phyloP scores from a whole-genome alignment of 2,113 vertebrate genomes.

The Plotosus lineatus region DNA sequence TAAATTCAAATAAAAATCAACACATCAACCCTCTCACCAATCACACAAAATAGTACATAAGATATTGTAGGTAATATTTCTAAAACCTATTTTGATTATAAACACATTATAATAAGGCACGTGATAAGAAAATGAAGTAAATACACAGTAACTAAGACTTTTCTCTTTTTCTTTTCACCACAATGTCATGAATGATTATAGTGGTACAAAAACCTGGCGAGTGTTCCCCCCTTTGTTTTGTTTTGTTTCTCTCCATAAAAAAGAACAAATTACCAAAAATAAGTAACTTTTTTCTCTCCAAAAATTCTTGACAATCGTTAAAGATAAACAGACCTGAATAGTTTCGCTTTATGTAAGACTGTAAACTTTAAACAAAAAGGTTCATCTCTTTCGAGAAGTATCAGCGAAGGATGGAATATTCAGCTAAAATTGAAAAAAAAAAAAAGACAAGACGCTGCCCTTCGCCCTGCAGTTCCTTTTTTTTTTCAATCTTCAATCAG shows the following conservation, averaged over 20 bases:
- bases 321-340: slow-evolving; percentile 80
- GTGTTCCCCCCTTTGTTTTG: slow-evolving; percentile 37
- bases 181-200: slow-evolving; percentile 73
- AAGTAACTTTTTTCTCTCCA: slow-evolving; percentile 69
- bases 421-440: slow-evolving; percentile 36
- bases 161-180: slow-evolving; percentile 60
- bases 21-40: slow-evolving; percentile 67
- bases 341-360: slow-evolving; percentile 71
- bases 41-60: slow-evolving; percentile 70
- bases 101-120: slow-evolving; percentile 87
- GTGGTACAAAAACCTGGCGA: slow-evolving; percentile 80
- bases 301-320: slow-evolving; percentile 79
- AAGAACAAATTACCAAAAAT: slow-evolving; percentile 83
- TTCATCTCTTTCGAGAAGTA: slow-evolving; percentile 53
- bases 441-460: slow-evolving; percentile 39
- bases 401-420: slow-evolving; percentile 47
- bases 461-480: slow-evolving; percentile 48
- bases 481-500: neutral
- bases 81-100: slow-evolving; percentile 76
- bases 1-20: slow-evolving; percentile 52
- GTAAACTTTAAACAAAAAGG: slow-evolving; percentile 72
- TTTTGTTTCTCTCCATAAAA: slow-evolving; percentile 61
- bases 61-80: slow-evolving; percentile 73
- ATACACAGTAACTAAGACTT: slow-evolving; percentile 77
- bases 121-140: slow-evolving; percentile 82